Base-by-base conservation (phyloP, 30 jellyfish, hydroid and myxozoan genomes). In the Mastigias papua region DNA sequence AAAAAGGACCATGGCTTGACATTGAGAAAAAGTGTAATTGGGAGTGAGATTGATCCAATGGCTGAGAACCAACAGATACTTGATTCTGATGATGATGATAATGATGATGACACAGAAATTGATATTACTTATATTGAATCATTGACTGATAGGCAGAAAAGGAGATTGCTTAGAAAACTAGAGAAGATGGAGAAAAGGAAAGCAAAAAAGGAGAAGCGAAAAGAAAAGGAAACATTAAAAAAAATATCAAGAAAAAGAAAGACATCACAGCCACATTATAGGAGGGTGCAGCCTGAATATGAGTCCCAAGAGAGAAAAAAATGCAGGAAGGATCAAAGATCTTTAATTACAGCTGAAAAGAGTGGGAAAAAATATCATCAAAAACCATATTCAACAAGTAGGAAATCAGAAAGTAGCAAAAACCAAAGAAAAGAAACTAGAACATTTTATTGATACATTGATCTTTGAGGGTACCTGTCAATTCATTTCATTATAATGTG, bases 41-140 rank as follows among this genome's bases (percentile, higher is more conserved):
- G 97, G 8, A 95, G 86, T 34, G 99, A 90, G 66, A 95, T 95
- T 34, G 98, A 95, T 62, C 99, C 99, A 27, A 95, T 90, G 97
- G 95, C 96, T 1, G 97, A 90, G 9, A 90, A 90, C 68, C 98
- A 95, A 63, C 96, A 84, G 58, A 69, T 95, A 17, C 58, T 95
- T 25, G 99, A 84, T n/a, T 85, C 97, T 28, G 99, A 94, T 65
- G 96, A 92, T 35, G 98, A 93, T 27, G 88, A 83, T n/a, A n/a
- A n/a, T 29, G 65, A 34, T 21, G 96, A 83, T 61, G 86, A 82
- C 51, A 71, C 91, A 48, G 98, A 93, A 22, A 69, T 69, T 16
- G 99, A 95, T 61, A 29, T 95, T 5, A 86, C 89, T 16, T 95
- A 69, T 71, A 88, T 95, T 1, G 93, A 86, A 37, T 90, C 99